Base-by-base conservation (phyloP, 2,888 invertebrate genomes). In the Scaptomyza polygonia region DNA sequence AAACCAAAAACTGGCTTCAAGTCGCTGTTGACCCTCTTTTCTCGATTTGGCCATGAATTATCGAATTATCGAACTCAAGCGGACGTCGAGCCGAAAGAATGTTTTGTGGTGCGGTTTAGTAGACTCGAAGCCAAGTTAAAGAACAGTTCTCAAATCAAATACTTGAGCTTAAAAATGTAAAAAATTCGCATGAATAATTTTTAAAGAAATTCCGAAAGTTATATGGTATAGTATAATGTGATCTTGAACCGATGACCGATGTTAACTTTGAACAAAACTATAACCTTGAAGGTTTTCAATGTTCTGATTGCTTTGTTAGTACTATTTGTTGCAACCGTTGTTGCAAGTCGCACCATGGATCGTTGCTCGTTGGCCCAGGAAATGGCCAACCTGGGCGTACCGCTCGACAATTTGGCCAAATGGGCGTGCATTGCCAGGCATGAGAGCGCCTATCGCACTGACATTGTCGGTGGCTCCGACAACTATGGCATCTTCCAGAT, bases 401-500 rank as follows among this genome's bases (percentile, higher is more conserved):
- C 25, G 0, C 14, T 14, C 14, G 25, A n/a, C 7, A 25, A 49
- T n/a, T 8, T 49, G 49, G 49, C 49, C 36, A 21, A 25, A 11
- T 49, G 49, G 49, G 0, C 49, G 0, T 49, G 49, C 49, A 36
- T 49, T 12, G 49, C 49, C 49, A 11, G 12, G 25, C 49, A 49
- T 8, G 49, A 49, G 11, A 49, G 49, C 36, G 34, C 49, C 25
- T 49, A 25, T 25, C 49, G 49, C 25, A 49, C 49, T 4, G 49
- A 25, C 9, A 12, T 34, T 25, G 25, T 4, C 16, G 42, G 42
- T 11, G 49, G 49, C 49, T 49, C 49, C 14, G 21, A 36, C 14
- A 34, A 49, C 36, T 49, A 49, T 1, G 49, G 49, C 49, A 36
- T 49, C 36, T 49, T 49, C 14, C 49, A 49, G 49, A 49, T 49